Percentiles rank a stretch among this genome's conserved stretches.
Evolutionary conservation across 2,113 vertebrate species (phyloP).

Genomic region (Madoqua kirkii): DNA sequence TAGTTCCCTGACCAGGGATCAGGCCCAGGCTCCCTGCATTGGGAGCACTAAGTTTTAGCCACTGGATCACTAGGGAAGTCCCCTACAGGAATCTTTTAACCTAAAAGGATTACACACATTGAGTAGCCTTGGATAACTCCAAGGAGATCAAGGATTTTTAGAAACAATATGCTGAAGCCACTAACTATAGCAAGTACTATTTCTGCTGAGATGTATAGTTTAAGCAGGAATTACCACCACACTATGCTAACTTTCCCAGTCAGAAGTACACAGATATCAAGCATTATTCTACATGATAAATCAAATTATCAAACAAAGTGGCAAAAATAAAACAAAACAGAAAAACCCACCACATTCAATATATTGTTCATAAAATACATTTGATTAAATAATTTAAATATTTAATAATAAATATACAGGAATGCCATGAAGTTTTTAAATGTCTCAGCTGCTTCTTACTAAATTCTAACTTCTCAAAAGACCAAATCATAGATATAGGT

Average conservation of each 20-base stretch:
- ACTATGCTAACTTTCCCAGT: neutral
- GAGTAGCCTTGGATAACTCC: neutral
- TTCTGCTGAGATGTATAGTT: neutral
- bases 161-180: neutral
- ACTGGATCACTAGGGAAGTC: neutral
- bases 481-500: neutral
- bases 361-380: neutral
- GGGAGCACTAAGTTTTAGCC: neutral
- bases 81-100: neutral
- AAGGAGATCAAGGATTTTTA: neutral
- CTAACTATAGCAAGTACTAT: neutral
- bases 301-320: neutral
- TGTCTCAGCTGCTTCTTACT: neutral
- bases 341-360: neutral
- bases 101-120: neutral
- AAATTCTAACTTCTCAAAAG: neutral
- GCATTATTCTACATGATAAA: neutral
- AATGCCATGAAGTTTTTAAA: neutral
- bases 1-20: neutral
- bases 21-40: neutral
- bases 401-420: neutral
- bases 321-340: neutral
- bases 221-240: neutral
- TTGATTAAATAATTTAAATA: slow-evolving; percentile 4
- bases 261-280: neutral